Conservation (phyloP, 2,888 invertebrate species). For the Bembecia ichneumoniformis region DNA sequence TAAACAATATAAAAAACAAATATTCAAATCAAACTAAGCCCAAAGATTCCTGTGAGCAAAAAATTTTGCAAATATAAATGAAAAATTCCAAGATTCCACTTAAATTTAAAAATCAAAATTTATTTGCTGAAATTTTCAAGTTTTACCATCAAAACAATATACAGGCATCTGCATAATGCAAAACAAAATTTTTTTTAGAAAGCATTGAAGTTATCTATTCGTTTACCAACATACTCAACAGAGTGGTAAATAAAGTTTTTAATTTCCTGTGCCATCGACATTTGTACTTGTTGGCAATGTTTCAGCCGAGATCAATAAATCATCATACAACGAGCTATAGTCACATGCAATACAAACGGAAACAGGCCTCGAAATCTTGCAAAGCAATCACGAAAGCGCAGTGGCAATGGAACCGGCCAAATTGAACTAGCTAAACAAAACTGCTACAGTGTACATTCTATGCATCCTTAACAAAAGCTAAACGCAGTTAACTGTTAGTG, state of each 20-base stretch:
- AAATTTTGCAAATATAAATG: no score
- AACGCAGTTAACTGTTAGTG: constrained; percentile 13
- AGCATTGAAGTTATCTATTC: no score
- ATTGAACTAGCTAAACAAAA: neutral
- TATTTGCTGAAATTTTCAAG: no score
- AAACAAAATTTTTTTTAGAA: no score
- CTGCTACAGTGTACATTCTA: neutral
- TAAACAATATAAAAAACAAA: no score
- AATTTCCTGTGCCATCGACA: constrained; percentile 57
- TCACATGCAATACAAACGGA: neutral
- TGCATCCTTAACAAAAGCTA: constrained; percentile 12
- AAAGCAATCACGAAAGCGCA: neutral
- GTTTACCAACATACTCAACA: no score
- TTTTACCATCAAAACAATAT: no score
- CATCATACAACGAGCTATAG: neutral
- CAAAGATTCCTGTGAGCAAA: no score
- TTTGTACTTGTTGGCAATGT: constrained; percentile 27
- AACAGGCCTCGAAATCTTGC: neutral
- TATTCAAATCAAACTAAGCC: no score
- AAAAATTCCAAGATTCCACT: no score
- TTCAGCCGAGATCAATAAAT: neutral
- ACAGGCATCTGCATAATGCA: no score
- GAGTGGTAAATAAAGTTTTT: constrained; percentile 33
- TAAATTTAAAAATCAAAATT: no score
- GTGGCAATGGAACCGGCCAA: neutral